Evolutionary conservation across 2,888 invertebrate species (phyloP).

Genomic region (Drosophila meridionalis): DNA sequence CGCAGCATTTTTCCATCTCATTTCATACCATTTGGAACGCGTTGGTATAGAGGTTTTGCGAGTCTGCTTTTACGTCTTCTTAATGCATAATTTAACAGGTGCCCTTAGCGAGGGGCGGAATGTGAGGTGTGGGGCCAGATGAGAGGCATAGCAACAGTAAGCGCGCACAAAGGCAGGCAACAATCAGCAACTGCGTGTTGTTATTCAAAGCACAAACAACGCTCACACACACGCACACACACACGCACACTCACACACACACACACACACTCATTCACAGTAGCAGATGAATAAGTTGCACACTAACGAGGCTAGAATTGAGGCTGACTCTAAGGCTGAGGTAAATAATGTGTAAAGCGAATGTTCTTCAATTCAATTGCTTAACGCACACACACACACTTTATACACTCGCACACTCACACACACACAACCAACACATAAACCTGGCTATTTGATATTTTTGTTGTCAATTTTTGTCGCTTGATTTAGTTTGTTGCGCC

Average conservation of each 20-base stretch:
- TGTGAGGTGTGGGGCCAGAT: conserved; percentile 8
- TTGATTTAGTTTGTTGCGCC: conserved; percentile 40
- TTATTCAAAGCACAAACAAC: conserved; percentile 73
- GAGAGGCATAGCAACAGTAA: conserved; percentile 41
- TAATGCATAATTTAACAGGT: conserved; percentile 80
- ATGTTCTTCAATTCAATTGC: conserved; percentile 41
- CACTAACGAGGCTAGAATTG: conserved; percentile 60
- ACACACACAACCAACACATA: conserved; percentile 25
- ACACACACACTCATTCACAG: conserved; percentile 31
- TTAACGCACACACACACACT: conserved; percentile 5
- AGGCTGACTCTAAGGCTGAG: conserved; percentile 22
- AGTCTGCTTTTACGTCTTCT: conserved; percentile 46
- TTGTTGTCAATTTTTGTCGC: conserved; percentile 38
- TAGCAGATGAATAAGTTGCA: conserved; percentile 33
- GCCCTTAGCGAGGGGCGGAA: conserved; percentile 31
- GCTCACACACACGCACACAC: conserved; percentile 7
- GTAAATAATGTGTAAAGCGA: conserved; percentile 41
- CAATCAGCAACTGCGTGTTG: conserved; percentile 76
- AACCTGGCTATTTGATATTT: conserved; percentile 30
- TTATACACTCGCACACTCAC: conserved; percentile 11
- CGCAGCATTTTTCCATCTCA: conserved; percentile 44
- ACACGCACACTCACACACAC: conserved; percentile 23
- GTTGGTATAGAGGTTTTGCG: conserved; percentile 28
- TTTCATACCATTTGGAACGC: conserved; percentile 38
- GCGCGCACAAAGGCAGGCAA: conserved; percentile 69